Conservation (phyloP, 2,888 invertebrate genomes). For the Nemurella pictetii region DNA sequence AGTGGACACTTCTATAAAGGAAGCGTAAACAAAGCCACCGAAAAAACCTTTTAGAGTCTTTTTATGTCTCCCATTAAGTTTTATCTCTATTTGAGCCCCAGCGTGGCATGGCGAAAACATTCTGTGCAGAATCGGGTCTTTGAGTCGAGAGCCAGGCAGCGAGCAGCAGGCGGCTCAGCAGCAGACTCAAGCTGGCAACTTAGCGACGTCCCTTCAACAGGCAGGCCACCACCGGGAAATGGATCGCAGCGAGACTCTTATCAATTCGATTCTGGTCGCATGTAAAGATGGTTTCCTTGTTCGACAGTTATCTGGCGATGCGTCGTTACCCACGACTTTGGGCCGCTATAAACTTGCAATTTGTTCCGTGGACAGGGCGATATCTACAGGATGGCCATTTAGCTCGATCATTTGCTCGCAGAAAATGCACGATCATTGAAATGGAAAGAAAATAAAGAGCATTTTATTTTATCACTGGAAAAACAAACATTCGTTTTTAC, state of each 20-base stretch:
- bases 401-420: background rate
- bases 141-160: too few relatives aligned
- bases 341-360: background rate
- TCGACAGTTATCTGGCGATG: background rate
- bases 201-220: background rate
- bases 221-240: background rate
- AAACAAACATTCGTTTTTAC: background rate
- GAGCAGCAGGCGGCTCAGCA: too few relatives aligned
- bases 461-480: background rate
- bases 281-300: background rate
- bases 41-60: constrained; percentile 27
- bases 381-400: background rate
- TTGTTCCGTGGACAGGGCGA: background rate
- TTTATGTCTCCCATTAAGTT: constrained; percentile 31
- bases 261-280: background rate
- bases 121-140: too few relatives aligned
- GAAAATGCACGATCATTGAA: background rate
- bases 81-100: constrained; percentile 26
- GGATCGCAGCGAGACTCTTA: background rate
- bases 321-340: background rate
- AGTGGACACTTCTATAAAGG: constrained; percentile 18
- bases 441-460: background rate
- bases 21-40: constrained; percentile 24
- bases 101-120: constrained; percentile 1
- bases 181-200: background rate